Percentiles rank a stretch among this genome's conserved stretches.
Evolutionary conservation across 2,113 vertebrate genomes (phyloP).

Genomic region (Neotoma lepida): DNA sequence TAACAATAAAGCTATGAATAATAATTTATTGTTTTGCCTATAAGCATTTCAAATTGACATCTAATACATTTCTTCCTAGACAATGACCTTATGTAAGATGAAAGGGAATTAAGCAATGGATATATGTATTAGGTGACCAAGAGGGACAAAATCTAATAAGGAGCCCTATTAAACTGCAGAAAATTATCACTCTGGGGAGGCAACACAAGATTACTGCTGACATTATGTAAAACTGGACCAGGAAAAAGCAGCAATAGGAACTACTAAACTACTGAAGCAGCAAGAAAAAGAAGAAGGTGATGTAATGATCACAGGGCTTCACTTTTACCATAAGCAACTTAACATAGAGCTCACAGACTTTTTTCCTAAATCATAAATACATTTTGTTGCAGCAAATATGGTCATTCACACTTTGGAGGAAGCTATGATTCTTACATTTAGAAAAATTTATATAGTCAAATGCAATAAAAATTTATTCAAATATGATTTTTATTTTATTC

Average conservation of each 20-base stretch:
- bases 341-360: neutral
- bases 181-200: slow-evolving; percentile 50
- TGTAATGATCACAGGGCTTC: neutral
- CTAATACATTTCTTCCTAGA: slow-evolving; percentile 40
- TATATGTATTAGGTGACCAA: slow-evolving; percentile 23
- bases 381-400: neutral
- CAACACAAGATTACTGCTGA: neutral
- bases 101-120: slow-evolving; percentile 50
- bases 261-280: neutral
- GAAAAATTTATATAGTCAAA: neutral
- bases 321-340: neutral
- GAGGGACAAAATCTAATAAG: slow-evolving; percentile 50
- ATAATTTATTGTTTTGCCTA: slow-evolving; percentile 5
- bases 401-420: neutral
- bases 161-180: slow-evolving; percentile 57
- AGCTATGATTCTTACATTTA: neutral
- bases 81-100: slow-evolving; percentile 8
- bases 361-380: neutral
- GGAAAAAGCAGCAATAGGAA: slow-evolving; percentile 24
- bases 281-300: neutral
- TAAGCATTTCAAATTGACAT: slow-evolving; percentile 10
- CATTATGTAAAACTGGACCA: slow-evolving; percentile 49
- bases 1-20: neutral
- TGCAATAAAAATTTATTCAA: neutral
- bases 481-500: neutral